These are phyloP conservation scores for Schizothorax lantsangensis DNA, from an alignment of 2,797 vertebrate species.

Conservation along the genomic window DNA sequence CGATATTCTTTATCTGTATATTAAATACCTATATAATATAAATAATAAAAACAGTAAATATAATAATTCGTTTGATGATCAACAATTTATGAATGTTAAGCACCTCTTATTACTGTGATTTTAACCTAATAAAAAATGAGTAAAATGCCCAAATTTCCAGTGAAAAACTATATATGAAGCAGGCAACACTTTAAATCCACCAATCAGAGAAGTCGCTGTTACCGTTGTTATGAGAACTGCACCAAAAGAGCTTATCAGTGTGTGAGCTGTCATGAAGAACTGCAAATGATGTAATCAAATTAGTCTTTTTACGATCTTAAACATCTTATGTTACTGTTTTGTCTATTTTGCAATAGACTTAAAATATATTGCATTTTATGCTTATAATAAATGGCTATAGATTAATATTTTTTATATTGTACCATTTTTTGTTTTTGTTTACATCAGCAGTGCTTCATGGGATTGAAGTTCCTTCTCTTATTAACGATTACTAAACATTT, in stretches of 20 bases:
- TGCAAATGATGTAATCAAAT: neutral
- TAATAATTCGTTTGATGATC: neutral
- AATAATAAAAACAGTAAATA: too few species aligned
- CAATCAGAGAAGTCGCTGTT: neutral
- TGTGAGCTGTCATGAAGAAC: neutral
- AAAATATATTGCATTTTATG: neutral
- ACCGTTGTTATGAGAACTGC: neutral
- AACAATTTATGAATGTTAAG: neutral
- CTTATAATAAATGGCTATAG: neutral
- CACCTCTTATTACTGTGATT: neutral
- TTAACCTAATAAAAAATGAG: neutral
- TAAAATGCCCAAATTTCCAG: neutral
- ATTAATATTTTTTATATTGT: too few species aligned
- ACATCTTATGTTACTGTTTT: neutral
- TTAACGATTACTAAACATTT: neutral
- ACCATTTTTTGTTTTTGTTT: neutral
- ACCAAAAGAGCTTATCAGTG: neutral
- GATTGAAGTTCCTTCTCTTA: neutral
- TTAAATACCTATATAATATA: too few species aligned
- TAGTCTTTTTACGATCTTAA: neutral
- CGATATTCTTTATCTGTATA: too few species aligned
- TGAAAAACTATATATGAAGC: neutral
- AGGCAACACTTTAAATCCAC: neutral
- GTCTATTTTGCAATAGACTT: neutral
- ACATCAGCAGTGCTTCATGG: conserved; percentile 1